These are phyloP conservation scores for Microdon myrmicae DNA, from an alignment of 2,888 invertebrate genomes.

Conservation along the genomic window DNA sequence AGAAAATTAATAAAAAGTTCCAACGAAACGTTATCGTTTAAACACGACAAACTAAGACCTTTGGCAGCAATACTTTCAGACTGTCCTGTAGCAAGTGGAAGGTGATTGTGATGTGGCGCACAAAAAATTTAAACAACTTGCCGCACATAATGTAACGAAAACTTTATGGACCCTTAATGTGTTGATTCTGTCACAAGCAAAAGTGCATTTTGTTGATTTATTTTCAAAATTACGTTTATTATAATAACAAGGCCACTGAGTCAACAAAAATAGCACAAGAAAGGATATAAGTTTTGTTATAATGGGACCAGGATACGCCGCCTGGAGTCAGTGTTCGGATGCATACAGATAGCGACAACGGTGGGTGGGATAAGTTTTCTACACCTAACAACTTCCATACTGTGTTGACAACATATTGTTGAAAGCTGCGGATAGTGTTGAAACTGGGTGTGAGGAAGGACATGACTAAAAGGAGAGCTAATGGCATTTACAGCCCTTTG, in stretches of 20 bases:
- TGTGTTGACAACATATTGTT: conserved; percentile 43
- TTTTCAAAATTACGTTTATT: conserved; percentile 42
- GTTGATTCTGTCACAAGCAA: conserved; percentile 50
- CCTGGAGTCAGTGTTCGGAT: conserved; percentile 8
- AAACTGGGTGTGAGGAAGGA: conserved; percentile 7
- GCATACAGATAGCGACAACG: conserved; percentile 15
- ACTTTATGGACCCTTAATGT: conserved; percentile 51
- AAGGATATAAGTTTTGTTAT: conserved; percentile 40
- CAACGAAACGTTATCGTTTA: too few species aligned
- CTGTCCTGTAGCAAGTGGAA: too few species aligned
- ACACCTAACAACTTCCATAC: conserved; percentile 39
- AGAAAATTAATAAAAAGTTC: too few species aligned
- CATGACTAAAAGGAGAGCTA: conserved; percentile 16
- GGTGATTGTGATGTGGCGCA: conserved; percentile 3
- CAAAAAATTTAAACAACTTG: conserved; percentile 22
- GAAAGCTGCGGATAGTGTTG: conserved; percentile 16
- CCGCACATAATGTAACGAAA: conserved; percentile 47
- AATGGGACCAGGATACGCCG: conserved; percentile 3
- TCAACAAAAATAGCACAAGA: conserved; percentile 44
- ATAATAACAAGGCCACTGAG: conserved; percentile 48
- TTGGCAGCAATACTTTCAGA: too few species aligned
- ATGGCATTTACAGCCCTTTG: conserved; percentile 33
- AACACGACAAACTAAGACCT: too few species aligned
- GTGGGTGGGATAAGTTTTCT: conserved; percentile 31
- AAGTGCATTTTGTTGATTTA: conserved; percentile 50